A percentile compares a stretch with the other conserved stretches of the same genome.
These are phyloP conservation scores for Pollachius pollachius DNA, from an alignment of 2,113 vertebrate genomes.

Conservation along the genomic window DNA sequence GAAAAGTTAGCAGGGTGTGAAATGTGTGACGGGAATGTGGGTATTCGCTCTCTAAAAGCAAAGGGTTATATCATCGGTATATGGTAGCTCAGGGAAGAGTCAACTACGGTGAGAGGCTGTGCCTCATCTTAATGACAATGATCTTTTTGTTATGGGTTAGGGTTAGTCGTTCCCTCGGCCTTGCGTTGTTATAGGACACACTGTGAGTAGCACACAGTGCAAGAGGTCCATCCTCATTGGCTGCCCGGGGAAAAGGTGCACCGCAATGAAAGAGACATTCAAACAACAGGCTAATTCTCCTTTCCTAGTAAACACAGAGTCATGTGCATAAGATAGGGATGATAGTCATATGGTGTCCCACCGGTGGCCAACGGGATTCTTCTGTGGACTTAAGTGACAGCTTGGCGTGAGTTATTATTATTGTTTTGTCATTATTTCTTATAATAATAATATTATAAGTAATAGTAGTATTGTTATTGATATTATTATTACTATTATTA, in stretches of 20 bases:
- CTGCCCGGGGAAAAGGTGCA: slow-evolving; percentile 16
- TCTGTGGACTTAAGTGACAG: slow-evolving; percentile 29
- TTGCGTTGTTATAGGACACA: too few relatives aligned
- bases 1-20: slow-evolving; percentile 27
- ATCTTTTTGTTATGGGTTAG: background rate
- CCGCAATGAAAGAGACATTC: slow-evolving; percentile 30
- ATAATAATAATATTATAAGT: too few relatives aligned
- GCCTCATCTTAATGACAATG: background rate
- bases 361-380: slow-evolving; percentile 37
- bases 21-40: slow-evolving; percentile 7
- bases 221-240: too few relatives aligned
- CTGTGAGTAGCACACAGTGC: too few relatives aligned
- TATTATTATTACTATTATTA: too few relatives aligned
- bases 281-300: slow-evolving; percentile 64
- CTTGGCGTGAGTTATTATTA: slow-evolving; percentile 17
- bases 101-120: background rate
- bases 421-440: too few relatives aligned
- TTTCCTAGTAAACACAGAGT: slow-evolving; percentile 54
- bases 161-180: too few relatives aligned
- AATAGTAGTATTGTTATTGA: too few relatives aligned
- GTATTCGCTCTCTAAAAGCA: slow-evolving; percentile 15
- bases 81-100: too few relatives aligned
- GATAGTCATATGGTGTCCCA: slow-evolving; percentile 61
- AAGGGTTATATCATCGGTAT: background rate
- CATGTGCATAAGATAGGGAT: slow-evolving; percentile 56